A percentile compares a stretch with the other conserved stretches of the same genome.
These are phyloP conservation scores for Abscondita cerata DNA, from an alignment of 2,888 invertebrate genomes.

Conservation along the genomic window DNA sequence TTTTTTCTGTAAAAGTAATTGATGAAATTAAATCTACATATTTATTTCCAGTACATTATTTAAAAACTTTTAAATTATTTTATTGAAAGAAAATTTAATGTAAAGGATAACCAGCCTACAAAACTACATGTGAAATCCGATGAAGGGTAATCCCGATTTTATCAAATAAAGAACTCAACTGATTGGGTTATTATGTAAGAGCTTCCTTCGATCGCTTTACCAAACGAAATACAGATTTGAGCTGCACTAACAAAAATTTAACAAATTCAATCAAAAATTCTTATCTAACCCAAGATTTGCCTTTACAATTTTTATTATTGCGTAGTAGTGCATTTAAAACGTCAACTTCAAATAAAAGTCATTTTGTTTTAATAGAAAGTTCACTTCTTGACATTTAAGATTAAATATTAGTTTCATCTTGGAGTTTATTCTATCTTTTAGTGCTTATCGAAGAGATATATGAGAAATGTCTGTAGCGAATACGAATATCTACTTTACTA, in stretches of 20 bases:
- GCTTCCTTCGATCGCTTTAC: slow-evolving; percentile 15
- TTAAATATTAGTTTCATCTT: too few relatives aligned
- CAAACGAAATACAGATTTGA: background rate
- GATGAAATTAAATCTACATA: background rate
- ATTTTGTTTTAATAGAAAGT: background rate
- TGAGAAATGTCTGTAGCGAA: too few relatives aligned
- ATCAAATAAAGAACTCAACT: slow-evolving; percentile 19
- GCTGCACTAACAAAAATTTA: background rate
- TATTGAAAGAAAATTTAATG: too few relatives aligned
- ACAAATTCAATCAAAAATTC: slow-evolving; percentile 6
- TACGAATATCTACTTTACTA: too few relatives aligned
- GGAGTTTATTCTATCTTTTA: too few relatives aligned
- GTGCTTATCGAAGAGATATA: too few relatives aligned
- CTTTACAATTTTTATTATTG: background rate
- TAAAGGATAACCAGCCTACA: too few relatives aligned
- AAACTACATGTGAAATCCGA: background rate
- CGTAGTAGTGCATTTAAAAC: background rate
- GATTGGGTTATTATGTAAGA: slow-evolving; percentile 20
- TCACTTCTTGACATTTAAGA: background rate
- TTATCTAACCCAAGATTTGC: background rate
- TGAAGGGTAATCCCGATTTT: slow-evolving; percentile 16
- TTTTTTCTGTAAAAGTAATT: too few relatives aligned
- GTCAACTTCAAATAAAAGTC: background rate
- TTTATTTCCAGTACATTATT: too few relatives aligned
- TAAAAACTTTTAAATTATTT: too few relatives aligned